Conservation (phyloP, 2,888 invertebrate species). For the Sylvicola cinctus region DNA sequence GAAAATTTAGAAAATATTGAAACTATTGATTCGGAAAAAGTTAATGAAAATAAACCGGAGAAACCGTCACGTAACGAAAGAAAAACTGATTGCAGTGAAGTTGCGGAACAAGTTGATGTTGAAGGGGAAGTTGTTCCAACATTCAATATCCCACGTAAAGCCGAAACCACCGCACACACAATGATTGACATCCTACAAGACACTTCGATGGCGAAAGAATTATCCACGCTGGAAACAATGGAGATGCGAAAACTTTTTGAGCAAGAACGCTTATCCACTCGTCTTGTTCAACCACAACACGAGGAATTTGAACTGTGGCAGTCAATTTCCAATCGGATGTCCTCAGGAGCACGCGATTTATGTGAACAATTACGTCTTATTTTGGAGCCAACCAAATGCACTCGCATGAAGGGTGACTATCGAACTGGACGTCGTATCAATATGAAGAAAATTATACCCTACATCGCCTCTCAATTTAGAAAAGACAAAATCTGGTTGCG, state of each 20-base stretch:
- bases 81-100: constrained; percentile 28
- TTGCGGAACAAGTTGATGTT: constrained; percentile 34
- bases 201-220: constrained; percentile 13
- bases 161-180: constrained; percentile 61
- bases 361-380: constrained; percentile 88
- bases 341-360: constrained; percentile 53
- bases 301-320: constrained; percentile 23
- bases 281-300: constrained; percentile 15
- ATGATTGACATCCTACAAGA: constrained; percentile 24
- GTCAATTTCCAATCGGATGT: constrained; percentile 21
- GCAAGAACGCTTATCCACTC: constrained; percentile 15
- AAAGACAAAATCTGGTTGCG: constrained; percentile 99
- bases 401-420: constrained; percentile 85
- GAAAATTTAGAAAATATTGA: constrained; percentile 19
- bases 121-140: constrained; percentile 60
- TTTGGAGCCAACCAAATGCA: constrained; percentile 85
- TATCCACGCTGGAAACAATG: constrained; percentile 15
- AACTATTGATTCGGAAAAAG: constrained; percentile 20
- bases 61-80: constrained; percentile 22
- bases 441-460: constrained; percentile 95
- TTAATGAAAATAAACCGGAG: constrained; percentile 26
- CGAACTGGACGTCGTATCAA: constrained; percentile 92
- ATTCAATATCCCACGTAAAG: constrained; percentile 38
- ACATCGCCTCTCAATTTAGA: constrained; percentile 95
- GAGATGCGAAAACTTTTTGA: constrained; percentile 20